A percentile compares a stretch with the other conserved stretches of the same genome.
Evolutionary conservation across 2,113 vertebrate genomes (phyloP).

Genomic region (Phocoena sinus): DNA sequence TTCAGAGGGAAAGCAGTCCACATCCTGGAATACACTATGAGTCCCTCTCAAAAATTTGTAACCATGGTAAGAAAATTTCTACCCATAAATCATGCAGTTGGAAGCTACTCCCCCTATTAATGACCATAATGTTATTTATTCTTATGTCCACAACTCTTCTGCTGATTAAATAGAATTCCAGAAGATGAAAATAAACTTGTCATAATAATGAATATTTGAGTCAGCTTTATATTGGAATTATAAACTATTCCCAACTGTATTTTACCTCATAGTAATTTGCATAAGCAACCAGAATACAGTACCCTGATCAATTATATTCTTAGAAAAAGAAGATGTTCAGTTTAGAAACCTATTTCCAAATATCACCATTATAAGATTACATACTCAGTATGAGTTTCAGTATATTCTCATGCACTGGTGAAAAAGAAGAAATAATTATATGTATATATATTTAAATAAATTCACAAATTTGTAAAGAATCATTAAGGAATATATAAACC

Average conservation of each 20-base stretch:
- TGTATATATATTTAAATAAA: neutral
- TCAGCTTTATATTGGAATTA: slow-evolving; percentile 17
- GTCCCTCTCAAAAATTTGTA: neutral
- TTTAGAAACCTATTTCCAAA: slow-evolving; percentile 40
- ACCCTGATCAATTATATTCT: neutral
- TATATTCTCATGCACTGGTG: neutral
- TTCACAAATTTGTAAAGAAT: neutral
- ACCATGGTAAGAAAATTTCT: neutral
- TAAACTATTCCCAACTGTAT: neutral
- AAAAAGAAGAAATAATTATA: neutral
- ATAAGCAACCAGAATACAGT: slow-evolving; percentile 28
- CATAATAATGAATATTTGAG: slow-evolving; percentile 47
- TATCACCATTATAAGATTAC: neutral
- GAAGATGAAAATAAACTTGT: slow-evolving; percentile 42
- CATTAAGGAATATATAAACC: neutral
- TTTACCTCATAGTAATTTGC: slow-evolving; percentile 33
- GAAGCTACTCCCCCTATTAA: neutral
- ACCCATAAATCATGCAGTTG: neutral
- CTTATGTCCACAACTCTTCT: slow-evolving; percentile 17
- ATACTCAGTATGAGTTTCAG: neutral
- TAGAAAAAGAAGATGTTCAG: neutral
- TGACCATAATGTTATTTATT: slow-evolving; percentile 41
- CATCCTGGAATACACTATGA: neutral
- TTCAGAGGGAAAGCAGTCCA: neutral
- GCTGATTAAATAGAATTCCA: slow-evolving; percentile 40